A percentile compares a stretch with the other conserved stretches of the same genome.
These are phyloP conservation scores for Poeciliopsis paucimaculata DNA, from an alignment of 2,797 vertebrate species.

Conservation along the genomic window DNA sequence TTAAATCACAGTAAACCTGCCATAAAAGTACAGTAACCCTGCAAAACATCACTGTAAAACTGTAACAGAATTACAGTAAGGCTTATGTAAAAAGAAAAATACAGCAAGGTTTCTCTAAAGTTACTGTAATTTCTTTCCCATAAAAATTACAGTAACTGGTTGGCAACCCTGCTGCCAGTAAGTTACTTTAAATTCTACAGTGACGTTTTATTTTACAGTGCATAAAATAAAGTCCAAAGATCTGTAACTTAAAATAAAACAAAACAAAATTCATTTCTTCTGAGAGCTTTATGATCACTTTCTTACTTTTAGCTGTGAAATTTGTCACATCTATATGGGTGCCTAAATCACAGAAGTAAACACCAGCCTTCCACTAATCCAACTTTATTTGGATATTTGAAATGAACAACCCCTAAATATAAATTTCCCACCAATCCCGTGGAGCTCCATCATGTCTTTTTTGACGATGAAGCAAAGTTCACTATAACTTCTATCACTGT, in stretches of 20 bases:
- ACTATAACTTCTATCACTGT: slow-evolving; percentile 55
- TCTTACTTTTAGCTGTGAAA: background rate
- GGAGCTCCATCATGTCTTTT: slow-evolving; percentile 33
- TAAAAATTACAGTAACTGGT: no score
- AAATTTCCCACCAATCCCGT: slow-evolving; percentile 61
- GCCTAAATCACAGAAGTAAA: slow-evolving; percentile 9
- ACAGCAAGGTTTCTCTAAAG: no score
- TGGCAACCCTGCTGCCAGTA: no score
- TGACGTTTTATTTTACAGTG: no score
- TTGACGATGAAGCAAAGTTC: slow-evolving; percentile 49
- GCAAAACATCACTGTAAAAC: no score
- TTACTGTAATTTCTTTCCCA: no score
- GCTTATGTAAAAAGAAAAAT: no score
- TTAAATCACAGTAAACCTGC: no score
- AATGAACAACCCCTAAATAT: slow-evolving; percentile 36
- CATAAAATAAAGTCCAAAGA: background rate
- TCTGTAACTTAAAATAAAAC: background rate
- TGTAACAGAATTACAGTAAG: no score
- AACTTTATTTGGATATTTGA: slow-evolving; percentile 19
- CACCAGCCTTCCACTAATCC: background rate
- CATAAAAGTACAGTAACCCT: no score
- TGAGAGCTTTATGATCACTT: background rate
- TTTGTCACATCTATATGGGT: background rate
- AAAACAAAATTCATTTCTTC: background rate
- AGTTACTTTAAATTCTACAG: no score